These are phyloP conservation scores for Oopsacas minuta DNA, from an alignment of 37 sponge, comb jelly and placozoan genomes.

Conservation along the genomic window DNA sequence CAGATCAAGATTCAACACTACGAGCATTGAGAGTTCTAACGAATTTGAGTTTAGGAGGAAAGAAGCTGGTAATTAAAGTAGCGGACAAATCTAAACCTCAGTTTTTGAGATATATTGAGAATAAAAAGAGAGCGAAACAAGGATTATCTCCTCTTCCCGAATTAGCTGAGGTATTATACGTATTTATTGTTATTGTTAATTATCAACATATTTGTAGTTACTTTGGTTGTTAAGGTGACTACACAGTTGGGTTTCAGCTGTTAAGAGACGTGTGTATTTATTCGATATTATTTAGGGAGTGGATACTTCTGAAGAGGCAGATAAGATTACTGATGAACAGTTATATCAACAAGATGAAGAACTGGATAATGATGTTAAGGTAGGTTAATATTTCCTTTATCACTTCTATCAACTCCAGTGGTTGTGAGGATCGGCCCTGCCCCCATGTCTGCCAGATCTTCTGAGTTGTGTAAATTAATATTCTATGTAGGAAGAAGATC, in stretches of 20 bases:
- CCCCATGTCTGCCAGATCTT: no score
- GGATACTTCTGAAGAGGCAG: neutral
- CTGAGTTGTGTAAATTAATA: no score
- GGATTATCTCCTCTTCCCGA: conserved; percentile 16
- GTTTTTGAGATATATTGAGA: conserved; percentile 45
- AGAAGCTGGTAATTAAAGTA: conserved; percentile 72
- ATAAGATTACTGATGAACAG: neutral
- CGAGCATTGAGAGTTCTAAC: conserved; percentile 71
- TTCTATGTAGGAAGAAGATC: conserved; percentile 64
- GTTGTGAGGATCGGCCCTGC: no score
- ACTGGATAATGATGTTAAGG: conserved; percentile 38
- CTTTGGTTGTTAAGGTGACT: no score
- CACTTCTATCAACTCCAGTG: no score
- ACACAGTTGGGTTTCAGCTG: no score
- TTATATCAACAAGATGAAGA: conserved; percentile 24
- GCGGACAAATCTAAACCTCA: conserved; percentile 68
- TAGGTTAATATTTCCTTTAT: neutral
- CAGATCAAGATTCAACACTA: conserved; percentile 81
- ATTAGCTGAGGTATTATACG: neutral
- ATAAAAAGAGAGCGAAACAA: conserved; percentile 35
- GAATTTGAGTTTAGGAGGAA: conserved; percentile 60
- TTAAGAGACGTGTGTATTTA: no score
- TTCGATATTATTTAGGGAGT: neutral
- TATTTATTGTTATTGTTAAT: no score
- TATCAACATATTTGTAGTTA: no score